Conservation (phyloP, 2,888 invertebrate species). For the Girardia tigrina region DNA sequence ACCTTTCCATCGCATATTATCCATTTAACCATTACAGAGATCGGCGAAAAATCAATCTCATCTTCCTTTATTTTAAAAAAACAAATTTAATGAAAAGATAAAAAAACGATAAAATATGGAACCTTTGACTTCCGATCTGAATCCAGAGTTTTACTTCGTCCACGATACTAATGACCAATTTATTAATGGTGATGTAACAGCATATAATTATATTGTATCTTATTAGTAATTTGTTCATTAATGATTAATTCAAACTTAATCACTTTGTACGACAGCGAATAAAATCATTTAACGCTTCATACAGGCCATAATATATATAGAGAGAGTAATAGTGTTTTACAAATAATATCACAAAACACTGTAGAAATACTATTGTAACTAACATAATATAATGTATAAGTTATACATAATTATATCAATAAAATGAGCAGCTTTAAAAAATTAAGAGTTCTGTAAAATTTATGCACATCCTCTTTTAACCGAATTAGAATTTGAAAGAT, state of each 20-base stretch:
- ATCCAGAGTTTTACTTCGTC: conserved; percentile 12
- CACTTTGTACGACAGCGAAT: not conserved
- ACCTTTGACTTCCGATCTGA: not conserved
- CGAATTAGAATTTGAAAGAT: no score
- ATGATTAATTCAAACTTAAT: not conserved
- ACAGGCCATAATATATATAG: no score
- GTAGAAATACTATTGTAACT: no score
- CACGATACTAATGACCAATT: not conserved
- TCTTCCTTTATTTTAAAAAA: not conserved
- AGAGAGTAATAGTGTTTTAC: no score
- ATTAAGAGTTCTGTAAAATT: no score
- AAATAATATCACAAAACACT: no score
- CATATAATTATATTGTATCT: conserved; percentile 5
- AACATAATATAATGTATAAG: no score
- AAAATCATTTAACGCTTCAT: not conserved
- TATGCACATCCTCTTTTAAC: no score
- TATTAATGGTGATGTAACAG: not conserved
- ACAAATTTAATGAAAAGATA: not conserved
- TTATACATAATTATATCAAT: no score
- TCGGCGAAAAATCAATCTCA: not conserved
- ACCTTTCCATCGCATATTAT: conserved; percentile 7
- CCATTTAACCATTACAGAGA: not conserved
- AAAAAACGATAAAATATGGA: not conserved
- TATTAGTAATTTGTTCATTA: conserved; percentile 6
- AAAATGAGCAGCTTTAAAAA: no score